Percentiles rank a stretch among this genome's conserved stretches.
Conservation (phyloP, 2,888 invertebrate species). For the Erannis defoliaria region DNA sequence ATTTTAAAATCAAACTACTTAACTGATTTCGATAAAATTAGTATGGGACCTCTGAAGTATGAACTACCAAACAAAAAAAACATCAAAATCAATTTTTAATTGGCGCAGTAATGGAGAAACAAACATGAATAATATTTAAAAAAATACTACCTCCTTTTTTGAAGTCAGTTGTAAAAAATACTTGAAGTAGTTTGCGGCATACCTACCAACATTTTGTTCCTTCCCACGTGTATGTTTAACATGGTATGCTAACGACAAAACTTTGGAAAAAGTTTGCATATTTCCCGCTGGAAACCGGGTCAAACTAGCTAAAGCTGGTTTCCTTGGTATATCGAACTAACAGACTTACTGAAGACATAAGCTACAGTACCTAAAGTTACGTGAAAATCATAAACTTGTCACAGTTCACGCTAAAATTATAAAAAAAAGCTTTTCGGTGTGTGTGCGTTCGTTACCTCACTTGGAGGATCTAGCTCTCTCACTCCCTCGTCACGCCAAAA, state of each 20-base stretch:
- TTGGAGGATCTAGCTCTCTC: too few species aligned
- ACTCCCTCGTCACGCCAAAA: too few species aligned
- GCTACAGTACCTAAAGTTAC: constrained; percentile 9
- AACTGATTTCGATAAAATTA: too few species aligned
- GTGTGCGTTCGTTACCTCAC: too few species aligned
- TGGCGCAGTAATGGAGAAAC: too few species aligned
- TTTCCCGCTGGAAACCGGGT: constrained; percentile 35
- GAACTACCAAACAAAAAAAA: too few species aligned
- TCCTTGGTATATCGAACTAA: constrained; percentile 45
- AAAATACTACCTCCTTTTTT: neutral
- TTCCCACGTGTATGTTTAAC: constrained; percentile 8
- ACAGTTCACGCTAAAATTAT: too few species aligned
- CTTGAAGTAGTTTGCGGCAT: neutral
- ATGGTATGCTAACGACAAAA: constrained; percentile 14
- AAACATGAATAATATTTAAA: too few species aligned
- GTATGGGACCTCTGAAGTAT: too few species aligned
- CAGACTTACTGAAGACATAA: constrained; percentile 9
- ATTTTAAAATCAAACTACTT: too few species aligned
- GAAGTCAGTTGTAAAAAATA: neutral
- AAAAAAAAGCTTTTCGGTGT: too few species aligned
- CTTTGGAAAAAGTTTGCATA: constrained; percentile 39
- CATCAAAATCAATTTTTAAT: too few species aligned
- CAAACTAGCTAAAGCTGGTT: constrained; percentile 35
- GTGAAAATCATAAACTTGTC: neutral
- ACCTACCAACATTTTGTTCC: neutral